Percentiles rank a stretch among this genome's conserved stretches.
Conservation (phyloP, 2,888 invertebrate genomes). For the Lepidochitona cinerea region DNA sequence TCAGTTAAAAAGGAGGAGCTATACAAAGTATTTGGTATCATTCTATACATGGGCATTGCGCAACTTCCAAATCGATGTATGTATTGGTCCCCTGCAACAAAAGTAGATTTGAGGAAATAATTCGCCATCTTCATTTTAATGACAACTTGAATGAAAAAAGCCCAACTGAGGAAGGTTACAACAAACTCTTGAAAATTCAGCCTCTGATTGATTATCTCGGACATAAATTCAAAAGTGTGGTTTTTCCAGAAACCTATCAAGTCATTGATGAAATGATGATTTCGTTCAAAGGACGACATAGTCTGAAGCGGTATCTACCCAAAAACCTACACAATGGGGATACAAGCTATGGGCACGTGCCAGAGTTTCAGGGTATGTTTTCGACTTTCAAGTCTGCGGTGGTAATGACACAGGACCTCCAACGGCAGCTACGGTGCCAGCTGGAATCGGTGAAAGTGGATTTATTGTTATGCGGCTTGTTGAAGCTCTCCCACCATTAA, state of each 20-base stretch:
- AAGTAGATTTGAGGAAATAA: conserved; percentile 16
- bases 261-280: conserved; percentile 29
- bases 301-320: conserved; percentile 23
- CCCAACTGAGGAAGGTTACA: conserved; percentile 10
- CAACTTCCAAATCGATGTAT: conserved; percentile 15
- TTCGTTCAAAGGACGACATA: conserved; percentile 18
- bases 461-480: conserved; percentile 19
- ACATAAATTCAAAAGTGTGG: conserved; percentile 14
- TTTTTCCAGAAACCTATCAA: conserved; percentile 19
- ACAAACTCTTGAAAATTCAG: conserved; percentile 26
- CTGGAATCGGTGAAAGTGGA: conserved; percentile 21
- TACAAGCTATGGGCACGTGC: conserved; percentile 33
- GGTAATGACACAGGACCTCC: conserved; percentile 13
- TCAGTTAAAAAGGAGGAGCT: conserved; percentile 19
- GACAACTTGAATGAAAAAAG: conserved; percentile 21
- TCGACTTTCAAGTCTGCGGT: conserved; percentile 29
- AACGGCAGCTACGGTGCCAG: not conserved
- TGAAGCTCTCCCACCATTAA: conserved; percentile 12
- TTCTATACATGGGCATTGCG: conserved; percentile 20
- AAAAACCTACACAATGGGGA: conserved; percentile 28
- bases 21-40: conserved; percentile 15
- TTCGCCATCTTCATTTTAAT: conserved; percentile 13
- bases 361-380: conserved; percentile 29
- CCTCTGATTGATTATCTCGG: conserved; percentile 23
- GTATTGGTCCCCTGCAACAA: conserved; percentile 20